Evolutionary conservation across 2,113 vertebrate species (phyloP).

Genomic region (Brachypodius melanocephalos): DNA sequence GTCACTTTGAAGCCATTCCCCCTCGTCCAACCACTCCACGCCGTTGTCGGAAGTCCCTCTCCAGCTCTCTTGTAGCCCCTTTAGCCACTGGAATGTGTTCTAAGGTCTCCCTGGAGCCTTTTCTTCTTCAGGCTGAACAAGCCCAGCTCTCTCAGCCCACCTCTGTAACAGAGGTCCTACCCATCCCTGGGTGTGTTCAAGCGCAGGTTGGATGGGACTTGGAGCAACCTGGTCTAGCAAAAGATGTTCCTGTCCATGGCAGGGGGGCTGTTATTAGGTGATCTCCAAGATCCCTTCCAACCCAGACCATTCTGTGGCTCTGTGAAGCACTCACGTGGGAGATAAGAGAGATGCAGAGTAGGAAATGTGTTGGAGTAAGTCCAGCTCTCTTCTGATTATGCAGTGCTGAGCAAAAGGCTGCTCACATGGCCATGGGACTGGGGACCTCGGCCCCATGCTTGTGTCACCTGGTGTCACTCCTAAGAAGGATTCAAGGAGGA

Average conservation of each 20-base stretch:
- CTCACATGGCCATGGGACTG: background rate
- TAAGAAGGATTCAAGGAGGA: background rate
- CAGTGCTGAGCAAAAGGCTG: background rate
- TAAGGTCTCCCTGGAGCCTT: background rate
- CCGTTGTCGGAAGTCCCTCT: background rate
- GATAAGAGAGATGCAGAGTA: accelerated
- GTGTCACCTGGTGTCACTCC: background rate
- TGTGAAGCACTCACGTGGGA: accelerated
- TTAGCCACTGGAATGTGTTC: background rate
- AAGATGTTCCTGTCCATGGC: background rate
- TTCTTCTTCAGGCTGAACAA: background rate
- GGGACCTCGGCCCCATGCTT: background rate
- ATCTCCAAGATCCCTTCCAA: background rate
- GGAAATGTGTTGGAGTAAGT: background rate
- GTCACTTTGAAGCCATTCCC: background rate
- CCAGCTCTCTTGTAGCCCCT: background rate
- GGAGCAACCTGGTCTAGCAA: background rate
- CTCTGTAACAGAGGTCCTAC: background rate
- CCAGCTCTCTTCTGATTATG: background rate
- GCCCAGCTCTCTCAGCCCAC: background rate
- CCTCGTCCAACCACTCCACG: no score
- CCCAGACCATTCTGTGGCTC: background rate
- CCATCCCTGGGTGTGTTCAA: background rate
- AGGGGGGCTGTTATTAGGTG: background rate
- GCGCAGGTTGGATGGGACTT: background rate